Evolutionary conservation across 2,797 vertebrate genomes (phyloP).

Genomic region (Hylomyscus alleni): DNA sequence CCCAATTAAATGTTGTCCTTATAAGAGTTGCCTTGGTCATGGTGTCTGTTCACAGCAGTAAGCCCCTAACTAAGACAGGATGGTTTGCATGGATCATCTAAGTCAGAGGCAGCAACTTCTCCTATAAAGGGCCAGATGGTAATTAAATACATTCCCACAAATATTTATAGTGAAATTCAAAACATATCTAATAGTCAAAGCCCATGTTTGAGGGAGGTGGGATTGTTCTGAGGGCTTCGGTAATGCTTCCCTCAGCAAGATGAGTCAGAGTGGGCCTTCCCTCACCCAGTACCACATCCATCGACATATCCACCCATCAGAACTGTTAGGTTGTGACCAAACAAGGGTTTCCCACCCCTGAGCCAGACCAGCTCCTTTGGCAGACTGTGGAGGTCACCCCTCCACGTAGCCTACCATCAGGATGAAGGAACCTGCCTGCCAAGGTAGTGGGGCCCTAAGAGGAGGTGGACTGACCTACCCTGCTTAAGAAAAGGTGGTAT

Average conservation of each 20-base stretch:
- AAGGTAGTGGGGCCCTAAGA: neutral
- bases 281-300: accelerated
- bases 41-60: neutral
- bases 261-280: neutral
- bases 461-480: neutral
- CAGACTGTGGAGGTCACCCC: neutral
- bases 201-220: neutral
- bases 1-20: neutral
- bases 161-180: slow-evolving; percentile 14
- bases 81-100: accelerated
- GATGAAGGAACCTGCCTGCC: neutral
- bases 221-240: neutral
- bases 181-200: neutral
- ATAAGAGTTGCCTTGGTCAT: neutral
- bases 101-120: neutral
- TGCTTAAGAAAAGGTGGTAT: neutral
- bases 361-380: neutral
- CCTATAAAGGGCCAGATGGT: neutral
- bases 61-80: neutral
- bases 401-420: neutral
- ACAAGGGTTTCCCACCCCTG: neutral
- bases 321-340: neutral
- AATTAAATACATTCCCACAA: neutral
- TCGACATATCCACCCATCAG: neutral
- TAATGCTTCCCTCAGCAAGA: neutral